Conservation (phyloP, 1,140 invertebrate genomes). For the Penaeus chinensis region DNA sequence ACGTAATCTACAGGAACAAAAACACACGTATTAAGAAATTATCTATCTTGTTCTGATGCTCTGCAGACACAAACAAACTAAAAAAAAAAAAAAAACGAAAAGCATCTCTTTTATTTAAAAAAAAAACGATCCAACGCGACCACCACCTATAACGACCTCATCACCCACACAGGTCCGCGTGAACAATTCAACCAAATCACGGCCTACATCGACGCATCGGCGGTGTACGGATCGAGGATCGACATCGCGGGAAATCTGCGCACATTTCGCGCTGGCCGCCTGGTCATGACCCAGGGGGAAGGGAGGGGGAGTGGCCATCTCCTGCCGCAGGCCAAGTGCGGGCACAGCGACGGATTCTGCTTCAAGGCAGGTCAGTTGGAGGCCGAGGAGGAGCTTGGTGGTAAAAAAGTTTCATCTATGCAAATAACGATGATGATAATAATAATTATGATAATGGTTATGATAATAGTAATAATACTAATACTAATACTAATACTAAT, state of each 20-base stretch:
- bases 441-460: too few species aligned
- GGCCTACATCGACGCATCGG: conserved; percentile 90
- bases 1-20: too few species aligned
- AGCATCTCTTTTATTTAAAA: background rate
- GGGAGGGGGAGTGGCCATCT: background rate
- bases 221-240: conserved; percentile 87
- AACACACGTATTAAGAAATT: too few species aligned
- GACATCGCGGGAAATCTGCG: conserved; percentile 79
- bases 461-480: too few species aligned
- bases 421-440: too few species aligned
- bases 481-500: too few species aligned
- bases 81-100: background rate
- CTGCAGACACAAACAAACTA: background rate
- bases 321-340: conserved; percentile 17
- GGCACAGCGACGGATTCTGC: conserved; percentile 19
- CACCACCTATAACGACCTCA: background rate
- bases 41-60: too few species aligned
- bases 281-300: background rate
- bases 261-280: conserved; percentile 76
- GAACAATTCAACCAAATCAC: conserved; percentile 86
- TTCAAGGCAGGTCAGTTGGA: conserved; percentile 37
- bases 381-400: too few species aligned
- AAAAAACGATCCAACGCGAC: too few species aligned
- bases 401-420: too few species aligned
- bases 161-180: conserved; percentile 77